Evolutionary conservation across 2,888 invertebrate species (phyloP).

Genomic region (Cephonodes hylas): DNA sequence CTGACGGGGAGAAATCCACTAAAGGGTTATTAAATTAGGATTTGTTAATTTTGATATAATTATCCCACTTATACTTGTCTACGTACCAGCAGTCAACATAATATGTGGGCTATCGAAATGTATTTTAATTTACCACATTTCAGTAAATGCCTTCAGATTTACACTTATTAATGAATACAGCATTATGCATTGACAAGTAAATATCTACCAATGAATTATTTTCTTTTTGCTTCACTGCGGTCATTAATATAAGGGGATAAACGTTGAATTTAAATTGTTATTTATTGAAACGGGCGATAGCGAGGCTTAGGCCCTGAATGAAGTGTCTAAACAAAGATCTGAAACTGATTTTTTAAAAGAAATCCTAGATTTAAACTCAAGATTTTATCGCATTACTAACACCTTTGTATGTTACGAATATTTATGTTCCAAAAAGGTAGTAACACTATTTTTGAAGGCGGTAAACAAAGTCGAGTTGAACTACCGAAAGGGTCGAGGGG

Average conservation of each 20-base stretch:
- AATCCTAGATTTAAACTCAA: background rate
- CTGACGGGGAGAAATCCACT: no score
- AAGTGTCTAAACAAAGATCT: background rate
- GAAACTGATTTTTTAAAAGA: constrained; percentile 3
- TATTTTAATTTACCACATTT: background rate
- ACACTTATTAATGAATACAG: background rate
- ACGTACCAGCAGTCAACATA: no score
- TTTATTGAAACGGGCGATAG: constrained; percentile 11
- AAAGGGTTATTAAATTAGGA: no score
- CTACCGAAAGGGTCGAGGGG: constrained; percentile 42
- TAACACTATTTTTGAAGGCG: background rate
- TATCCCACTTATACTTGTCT: no score
- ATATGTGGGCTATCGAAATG: no score
- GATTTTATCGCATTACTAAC: background rate
- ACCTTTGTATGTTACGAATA: background rate
- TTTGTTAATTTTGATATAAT: no score
- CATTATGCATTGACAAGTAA: background rate
- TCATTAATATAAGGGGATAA: constrained; percentile 14
- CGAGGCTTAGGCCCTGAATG: background rate
- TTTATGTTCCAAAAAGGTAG: background rate
- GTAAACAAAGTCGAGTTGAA: constrained; percentile 22
- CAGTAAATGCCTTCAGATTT: background rate
- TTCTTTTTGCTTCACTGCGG: background rate
- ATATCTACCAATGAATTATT: background rate
- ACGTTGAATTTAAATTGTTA: constrained; percentile 5